These are phyloP conservation scores for Prunella himalayana DNA, from an alignment of 2,113 vertebrate species.

Conservation along the genomic window DNA sequence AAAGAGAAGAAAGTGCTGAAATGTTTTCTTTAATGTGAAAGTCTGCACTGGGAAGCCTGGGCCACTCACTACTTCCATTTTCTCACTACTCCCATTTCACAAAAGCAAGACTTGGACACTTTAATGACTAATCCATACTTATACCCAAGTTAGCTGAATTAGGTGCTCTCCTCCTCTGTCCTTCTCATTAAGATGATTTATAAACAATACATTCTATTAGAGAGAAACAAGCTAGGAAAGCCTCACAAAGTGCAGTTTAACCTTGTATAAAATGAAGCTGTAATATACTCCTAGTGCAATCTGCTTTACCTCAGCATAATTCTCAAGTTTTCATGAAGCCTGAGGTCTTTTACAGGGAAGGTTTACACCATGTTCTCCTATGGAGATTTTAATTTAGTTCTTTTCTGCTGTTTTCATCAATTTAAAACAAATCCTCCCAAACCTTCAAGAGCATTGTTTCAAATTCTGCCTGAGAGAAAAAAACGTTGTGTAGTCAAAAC, in stretches of 20 bases:
- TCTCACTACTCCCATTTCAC: background rate
- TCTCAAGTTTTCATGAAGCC: background rate
- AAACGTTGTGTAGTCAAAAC: background rate
- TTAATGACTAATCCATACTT: background rate
- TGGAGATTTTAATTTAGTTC: background rate
- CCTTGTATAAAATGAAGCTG: background rate
- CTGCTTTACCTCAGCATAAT: background rate
- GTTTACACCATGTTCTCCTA: background rate
- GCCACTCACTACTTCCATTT: accelerated
- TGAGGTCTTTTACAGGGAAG: background rate
- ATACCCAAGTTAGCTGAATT: background rate
- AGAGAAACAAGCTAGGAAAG: background rate
- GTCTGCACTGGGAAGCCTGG: background rate
- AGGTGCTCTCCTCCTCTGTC: background rate
- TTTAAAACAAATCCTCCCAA: background rate
- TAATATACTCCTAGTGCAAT: background rate
- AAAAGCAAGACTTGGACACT: accelerated
- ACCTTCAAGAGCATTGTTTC: background rate
- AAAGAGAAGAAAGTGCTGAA: background rate
- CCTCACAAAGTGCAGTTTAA: background rate
- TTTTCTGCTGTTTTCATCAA: background rate
- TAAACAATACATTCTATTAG: background rate
- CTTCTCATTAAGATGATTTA: background rate
- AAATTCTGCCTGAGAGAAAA: background rate
- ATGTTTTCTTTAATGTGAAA: background rate